These are phyloP conservation scores for Anodontia alba DNA, from an alignment of 2,888 invertebrate species.

Conservation along the genomic window DNA sequence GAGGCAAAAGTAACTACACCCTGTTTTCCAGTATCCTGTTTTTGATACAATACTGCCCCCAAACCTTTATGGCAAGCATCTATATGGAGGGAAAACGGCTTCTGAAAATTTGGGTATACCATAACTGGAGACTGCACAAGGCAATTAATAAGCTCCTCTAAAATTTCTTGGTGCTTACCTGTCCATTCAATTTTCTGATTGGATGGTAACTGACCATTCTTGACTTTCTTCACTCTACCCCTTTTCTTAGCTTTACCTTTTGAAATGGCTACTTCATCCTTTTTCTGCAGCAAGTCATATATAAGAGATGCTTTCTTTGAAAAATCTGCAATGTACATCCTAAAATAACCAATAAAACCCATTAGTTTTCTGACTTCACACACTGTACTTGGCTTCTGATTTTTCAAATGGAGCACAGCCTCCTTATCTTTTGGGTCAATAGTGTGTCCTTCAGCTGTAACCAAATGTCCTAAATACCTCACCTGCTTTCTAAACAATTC, in stretches of 20 bases:
- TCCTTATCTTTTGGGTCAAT: slow-evolving; percentile 35
- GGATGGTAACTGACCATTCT: not conserved
- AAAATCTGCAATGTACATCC: slow-evolving; percentile 4
- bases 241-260: no score
- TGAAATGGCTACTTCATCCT: no score
- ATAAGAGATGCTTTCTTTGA: not conserved
- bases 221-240: slow-evolving; percentile 34
- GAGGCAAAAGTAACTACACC: slow-evolving; percentile 26
- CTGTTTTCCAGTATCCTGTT: not conserved
- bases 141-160: slow-evolving; percentile 27
- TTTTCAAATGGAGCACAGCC: slow-evolving; percentile 24
- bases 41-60: slow-evolving; percentile 21
- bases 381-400: not conserved
- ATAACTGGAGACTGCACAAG: slow-evolving; percentile 9
- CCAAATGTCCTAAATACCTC: not conserved
- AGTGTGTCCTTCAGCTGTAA: slow-evolving; percentile 25
- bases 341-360: slow-evolving; percentile 4
- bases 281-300: slow-evolving; percentile 18
- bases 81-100: slow-evolving; percentile 20
- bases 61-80: slow-evolving; percentile 15
- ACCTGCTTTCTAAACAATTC: slow-evolving; percentile 50
- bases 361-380: not conserved
- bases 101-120: slow-evolving; percentile 10
- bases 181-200: slow-evolving; percentile 11
- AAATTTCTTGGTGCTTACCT: slow-evolving; percentile 19